Conservation (phyloP, 2,888 invertebrate genomes). For the Notodonta ziczac region DNA sequence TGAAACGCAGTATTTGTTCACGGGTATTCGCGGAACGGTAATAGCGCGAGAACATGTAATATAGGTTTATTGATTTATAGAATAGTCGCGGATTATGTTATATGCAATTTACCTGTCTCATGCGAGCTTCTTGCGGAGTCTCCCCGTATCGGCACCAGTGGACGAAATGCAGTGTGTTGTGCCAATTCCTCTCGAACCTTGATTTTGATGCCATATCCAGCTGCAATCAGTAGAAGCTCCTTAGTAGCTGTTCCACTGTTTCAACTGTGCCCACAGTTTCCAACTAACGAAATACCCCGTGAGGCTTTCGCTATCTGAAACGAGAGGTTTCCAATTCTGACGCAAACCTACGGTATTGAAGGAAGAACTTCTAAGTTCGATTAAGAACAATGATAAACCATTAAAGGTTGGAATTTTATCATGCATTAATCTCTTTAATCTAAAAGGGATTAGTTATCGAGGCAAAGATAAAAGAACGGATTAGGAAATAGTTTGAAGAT, state of each 20-base stretch:
- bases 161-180: constrained; percentile 87
- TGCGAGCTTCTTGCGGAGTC: constrained; percentile 87
- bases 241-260: constrained; percentile 75
- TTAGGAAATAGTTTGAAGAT: constrained; percentile 31
- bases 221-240: constrained; percentile 84
- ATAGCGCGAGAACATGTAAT: constrained; percentile 31
- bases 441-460: constrained; percentile 32
- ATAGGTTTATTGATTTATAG: constrained; percentile 32
- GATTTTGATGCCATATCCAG: constrained; percentile 84
- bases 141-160: constrained; percentile 90
- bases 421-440: constrained; percentile 49
- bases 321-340: constrained; percentile 83
- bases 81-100: constrained; percentile 25
- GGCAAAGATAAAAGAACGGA: constrained; percentile 19
- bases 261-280: constrained; percentile 71
- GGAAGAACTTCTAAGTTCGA: constrained; percentile 58
- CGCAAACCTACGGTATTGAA: constrained; percentile 69
- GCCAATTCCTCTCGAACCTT: constrained; percentile 86
- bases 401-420: constrained; percentile 55
- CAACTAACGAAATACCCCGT: constrained; percentile 76
- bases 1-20: constrained; percentile 24
- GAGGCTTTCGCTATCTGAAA: constrained; percentile 82
- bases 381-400: constrained; percentile 49
- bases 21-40: constrained; percentile 20
- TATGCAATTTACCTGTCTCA: constrained; percentile 86